A percentile compares a stretch with the other conserved stretches of the same genome.
phyloP scores from a whole-genome alignment of 53 echinoderm and acorn worm species.

The Hippasteria phrygiana region DNA sequence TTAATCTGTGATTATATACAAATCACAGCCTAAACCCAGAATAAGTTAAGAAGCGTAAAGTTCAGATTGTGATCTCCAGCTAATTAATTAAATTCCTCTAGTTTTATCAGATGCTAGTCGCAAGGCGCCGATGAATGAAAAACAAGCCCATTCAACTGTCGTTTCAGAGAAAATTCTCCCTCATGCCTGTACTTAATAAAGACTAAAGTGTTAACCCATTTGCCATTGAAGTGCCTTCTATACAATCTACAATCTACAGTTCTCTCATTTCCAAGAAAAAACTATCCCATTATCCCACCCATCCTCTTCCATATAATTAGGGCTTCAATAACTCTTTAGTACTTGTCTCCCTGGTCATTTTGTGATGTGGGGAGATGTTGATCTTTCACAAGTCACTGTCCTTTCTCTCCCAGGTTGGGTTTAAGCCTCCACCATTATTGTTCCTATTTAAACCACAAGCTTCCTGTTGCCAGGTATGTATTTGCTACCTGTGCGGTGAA shows the following conservation, averaged over 20 bases:
- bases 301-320: slow-evolving; percentile 23
- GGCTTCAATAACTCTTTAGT: not conserved
- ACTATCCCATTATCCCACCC: not conserved
- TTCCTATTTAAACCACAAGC: slow-evolving; percentile 5
- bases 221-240: too few species aligned
- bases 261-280: slow-evolving; percentile 12
- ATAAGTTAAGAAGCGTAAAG: too few species aligned
- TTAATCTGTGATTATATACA: too few species aligned
- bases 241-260: not conserved
- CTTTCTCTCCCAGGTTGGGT: not conserved
- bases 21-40: too few species aligned
- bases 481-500: not conserved
- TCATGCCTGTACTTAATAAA: too few species aligned
- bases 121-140: too few species aligned
- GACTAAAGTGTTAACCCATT: too few species aligned
- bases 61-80: too few species aligned
- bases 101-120: too few species aligned
- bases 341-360: not conserved
- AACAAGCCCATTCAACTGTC: too few species aligned
- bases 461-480: slow-evolving; percentile 17
- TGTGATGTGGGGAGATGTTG: not conserved
- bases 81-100: too few species aligned
- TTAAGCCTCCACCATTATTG: not conserved
- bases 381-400: not conserved
- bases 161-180: too few species aligned